Conservation (phyloP, 2,888 invertebrate genomes). For the Eupithecia insigniata region DNA sequence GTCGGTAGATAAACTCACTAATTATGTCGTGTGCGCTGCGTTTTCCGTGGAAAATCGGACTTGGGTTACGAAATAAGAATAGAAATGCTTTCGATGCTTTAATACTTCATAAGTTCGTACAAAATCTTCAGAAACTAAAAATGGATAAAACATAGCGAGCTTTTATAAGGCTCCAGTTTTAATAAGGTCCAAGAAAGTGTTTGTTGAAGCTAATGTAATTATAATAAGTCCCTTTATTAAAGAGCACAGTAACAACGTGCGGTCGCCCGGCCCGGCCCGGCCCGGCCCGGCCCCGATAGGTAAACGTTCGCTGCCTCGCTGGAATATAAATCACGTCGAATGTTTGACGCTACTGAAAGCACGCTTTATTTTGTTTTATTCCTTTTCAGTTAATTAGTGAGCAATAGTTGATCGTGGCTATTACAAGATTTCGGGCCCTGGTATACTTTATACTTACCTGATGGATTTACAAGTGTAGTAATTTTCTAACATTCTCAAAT, state of each 20-base stretch:
- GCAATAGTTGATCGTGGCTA: background rate
- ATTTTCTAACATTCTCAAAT: background rate
- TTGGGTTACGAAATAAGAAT: conserved; percentile 3
- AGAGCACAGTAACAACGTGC: background rate
- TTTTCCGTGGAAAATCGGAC: conserved; percentile 23
- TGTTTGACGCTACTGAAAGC: background rate
- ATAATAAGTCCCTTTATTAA: background rate
- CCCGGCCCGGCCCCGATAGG: too few relatives aligned
- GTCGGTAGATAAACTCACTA: conserved; percentile 31
- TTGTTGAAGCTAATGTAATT: conserved; percentile 8
- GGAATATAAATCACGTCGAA: background rate
- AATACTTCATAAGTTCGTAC: background rate
- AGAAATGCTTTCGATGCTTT: background rate
- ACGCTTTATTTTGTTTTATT: background rate
- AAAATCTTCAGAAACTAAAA: background rate
- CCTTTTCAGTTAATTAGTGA: background rate
- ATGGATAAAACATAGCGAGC: background rate
- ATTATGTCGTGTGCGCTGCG: conserved; percentile 37
- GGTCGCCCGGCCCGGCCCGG: background rate
- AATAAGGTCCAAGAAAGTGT: background rate
- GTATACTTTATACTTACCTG: too few relatives aligned
- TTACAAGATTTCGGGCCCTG: background rate
- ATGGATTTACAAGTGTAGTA: too few relatives aligned
- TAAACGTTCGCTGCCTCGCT: background rate
- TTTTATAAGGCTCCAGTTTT: background rate